Evolutionary conservation across 2,888 invertebrate genomes (phyloP), one percentile per base, ranked within the genome.

Genomic region (Sarcophaga carnaria): DNA sequence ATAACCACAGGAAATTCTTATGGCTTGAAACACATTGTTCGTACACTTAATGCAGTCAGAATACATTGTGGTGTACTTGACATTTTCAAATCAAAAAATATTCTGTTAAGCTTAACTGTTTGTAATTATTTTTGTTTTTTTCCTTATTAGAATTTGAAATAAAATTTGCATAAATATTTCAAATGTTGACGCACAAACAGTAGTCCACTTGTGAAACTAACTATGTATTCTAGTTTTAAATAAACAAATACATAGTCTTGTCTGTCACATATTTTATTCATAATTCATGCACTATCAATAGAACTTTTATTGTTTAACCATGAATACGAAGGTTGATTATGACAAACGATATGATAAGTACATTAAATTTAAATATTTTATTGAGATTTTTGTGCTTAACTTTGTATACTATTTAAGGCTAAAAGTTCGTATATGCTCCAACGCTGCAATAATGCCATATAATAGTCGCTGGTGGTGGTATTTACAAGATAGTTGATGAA

Each of bases 151-250:
- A 37, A 54, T 17, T 54, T 17, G 17, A 17, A 45, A 17, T 66
- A 10, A 66, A 45, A 67, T 67, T 67, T 45, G 66, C 66, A 67
- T 67, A 45, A 27, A 67, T 67, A 67, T 67, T 67, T 37, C 6
- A 37, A 67, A 10, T 67, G n/a, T 37, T 67, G 45, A 20, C n/a
- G 37, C 27, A 37, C 45, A n/a, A 67, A 37, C 37, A 37, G 8
- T n/a, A 17, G n/a, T 45, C 25, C n/a, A 67, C 17, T 67, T 67
- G n/a, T 37, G n/a, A 37, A 67, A 37, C 45, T 45, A 17, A 45
- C 27, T 37, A 10, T 3, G 37, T 45, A 45, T 67, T n/a, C n/a
- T 37, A 10, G 8, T 67, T 67, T 67, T 14, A 45, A 67, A 45
- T 17, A 64, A 64, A 14, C 14, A 64, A 27, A 64, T 64, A 1